phyloP scores from a whole-genome alignment of 2,113 vertebrate species.

The Ranitomeya variabilis region DNA sequence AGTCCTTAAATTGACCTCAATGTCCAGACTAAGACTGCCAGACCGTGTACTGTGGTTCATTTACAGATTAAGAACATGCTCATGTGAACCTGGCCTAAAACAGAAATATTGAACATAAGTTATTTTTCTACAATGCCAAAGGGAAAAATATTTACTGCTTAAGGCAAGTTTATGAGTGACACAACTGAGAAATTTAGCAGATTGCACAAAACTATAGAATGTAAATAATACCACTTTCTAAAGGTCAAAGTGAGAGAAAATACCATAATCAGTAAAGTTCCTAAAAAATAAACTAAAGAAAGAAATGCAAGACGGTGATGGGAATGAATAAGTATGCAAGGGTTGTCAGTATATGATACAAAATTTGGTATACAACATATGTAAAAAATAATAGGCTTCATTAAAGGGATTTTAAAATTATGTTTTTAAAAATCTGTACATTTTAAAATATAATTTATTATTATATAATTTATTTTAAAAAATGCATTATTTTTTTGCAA shows the following conservation, averaged over 20 bases:
- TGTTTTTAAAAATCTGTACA: no score
- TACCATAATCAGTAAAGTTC: background rate
- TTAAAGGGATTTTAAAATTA: no score
- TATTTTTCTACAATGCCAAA: background rate
- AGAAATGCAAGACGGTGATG: background rate
- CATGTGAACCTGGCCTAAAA: no score
- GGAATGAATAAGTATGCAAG: background rate
- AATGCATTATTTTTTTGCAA: no score
- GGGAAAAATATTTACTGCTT: background rate
- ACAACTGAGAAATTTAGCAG: slow-evolving; percentile 24
- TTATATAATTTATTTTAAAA: background rate
- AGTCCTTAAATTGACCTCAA: no score
- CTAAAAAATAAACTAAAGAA: background rate
- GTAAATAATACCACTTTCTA: background rate
- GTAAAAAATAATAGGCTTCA: no score
- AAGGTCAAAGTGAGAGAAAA: slow-evolving; percentile 6
- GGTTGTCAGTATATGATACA: background rate
- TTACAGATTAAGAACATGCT: no score
- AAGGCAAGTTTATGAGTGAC: background rate
- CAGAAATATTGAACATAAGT: background rate
- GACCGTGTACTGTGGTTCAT: no score
- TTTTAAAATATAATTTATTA: background rate
- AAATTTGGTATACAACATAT: background rate
- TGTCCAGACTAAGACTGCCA: no score
- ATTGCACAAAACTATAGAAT: background rate